phyloP scores from a whole-genome alignment of 2,797 vertebrate species.

The Brotogeris chrysoptera region DNA sequence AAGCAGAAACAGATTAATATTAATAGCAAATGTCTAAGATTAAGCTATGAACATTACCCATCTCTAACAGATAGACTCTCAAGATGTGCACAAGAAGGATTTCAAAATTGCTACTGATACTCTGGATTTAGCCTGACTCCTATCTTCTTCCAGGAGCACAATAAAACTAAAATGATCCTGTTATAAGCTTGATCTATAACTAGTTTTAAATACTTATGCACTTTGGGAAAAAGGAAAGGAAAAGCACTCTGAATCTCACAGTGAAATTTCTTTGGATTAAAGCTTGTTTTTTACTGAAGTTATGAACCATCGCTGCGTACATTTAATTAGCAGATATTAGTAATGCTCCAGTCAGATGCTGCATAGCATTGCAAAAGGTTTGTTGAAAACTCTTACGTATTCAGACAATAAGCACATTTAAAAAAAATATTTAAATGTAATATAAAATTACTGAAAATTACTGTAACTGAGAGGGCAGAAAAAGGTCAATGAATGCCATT shows the following conservation, averaged over 20 bases:
- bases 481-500: not conserved
- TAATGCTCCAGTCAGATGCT: not conserved
- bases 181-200: not conserved
- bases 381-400: not conserved
- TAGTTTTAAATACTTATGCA: not conserved
- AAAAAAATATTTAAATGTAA: not conserved
- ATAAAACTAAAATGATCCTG: not conserved
- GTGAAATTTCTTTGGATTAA: not conserved
- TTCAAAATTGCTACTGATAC: not conserved
- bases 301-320: not conserved
- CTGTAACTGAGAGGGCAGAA: not conserved
- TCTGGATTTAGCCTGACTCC: not conserved
- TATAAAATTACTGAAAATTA: not conserved
- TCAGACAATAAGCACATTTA: not conserved
- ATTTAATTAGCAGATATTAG: not conserved
- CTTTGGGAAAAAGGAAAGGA: not conserved
- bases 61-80: slow-evolving; percentile 16
- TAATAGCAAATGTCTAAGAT: slow-evolving; percentile 15
- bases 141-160: not conserved
- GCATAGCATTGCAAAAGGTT: not conserved
- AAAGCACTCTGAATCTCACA: not conserved
- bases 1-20: slow-evolving; percentile 22
- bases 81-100: not conserved
- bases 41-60: not conserved
- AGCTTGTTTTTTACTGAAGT: not conserved